phyloP scores from a whole-genome alignment of 2,888 invertebrate genomes.

The Criorhina ranunculi region DNA sequence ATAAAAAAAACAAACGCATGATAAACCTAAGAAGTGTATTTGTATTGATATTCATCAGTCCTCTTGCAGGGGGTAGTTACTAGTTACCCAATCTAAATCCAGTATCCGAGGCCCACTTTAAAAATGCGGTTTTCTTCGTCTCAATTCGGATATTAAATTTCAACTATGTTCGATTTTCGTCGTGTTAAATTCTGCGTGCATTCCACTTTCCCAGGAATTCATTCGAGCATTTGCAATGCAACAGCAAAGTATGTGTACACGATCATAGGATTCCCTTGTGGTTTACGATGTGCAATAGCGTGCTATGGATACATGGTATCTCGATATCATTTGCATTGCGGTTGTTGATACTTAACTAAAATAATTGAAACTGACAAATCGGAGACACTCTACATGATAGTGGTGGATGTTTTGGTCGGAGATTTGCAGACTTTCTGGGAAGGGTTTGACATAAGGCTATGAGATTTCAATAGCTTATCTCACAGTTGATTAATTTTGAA shows the following conservation, averaged over 20 bases:
- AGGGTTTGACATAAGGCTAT: background rate
- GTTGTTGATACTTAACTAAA: constrained; percentile 53
- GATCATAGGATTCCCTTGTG: constrained; percentile 57
- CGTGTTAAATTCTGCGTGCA: constrained; percentile 21
- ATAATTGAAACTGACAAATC: constrained; percentile 39
- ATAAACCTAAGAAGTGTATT: background rate
- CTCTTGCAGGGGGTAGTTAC: background rate
- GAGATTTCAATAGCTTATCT: background rate
- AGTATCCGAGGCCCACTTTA: constrained; percentile 14
- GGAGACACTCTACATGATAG: constrained; percentile 16
- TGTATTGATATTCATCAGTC: constrained; percentile 12
- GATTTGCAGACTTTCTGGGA: background rate
- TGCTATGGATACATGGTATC: constrained; percentile 22
- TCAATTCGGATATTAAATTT: constrained; percentile 28
- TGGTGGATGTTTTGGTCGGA: background rate
- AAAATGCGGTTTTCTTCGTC: constrained; percentile 40
- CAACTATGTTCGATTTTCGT: constrained; percentile 27
- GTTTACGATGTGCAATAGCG: constrained; percentile 54
- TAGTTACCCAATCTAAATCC: constrained; percentile 6
- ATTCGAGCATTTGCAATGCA: constrained; percentile 6
- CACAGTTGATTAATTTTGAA: background rate
- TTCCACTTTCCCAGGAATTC: constrained; percentile 56
- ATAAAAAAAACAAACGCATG: constrained; percentile 48
- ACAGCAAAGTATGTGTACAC: background rate
- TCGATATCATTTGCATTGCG: constrained; percentile 62